Evolutionary conservation across 2,797 vertebrate genomes (phyloP), one percentile per base, ranked within the genome.

Genomic region (Pogoniulus pusillus): DNA sequence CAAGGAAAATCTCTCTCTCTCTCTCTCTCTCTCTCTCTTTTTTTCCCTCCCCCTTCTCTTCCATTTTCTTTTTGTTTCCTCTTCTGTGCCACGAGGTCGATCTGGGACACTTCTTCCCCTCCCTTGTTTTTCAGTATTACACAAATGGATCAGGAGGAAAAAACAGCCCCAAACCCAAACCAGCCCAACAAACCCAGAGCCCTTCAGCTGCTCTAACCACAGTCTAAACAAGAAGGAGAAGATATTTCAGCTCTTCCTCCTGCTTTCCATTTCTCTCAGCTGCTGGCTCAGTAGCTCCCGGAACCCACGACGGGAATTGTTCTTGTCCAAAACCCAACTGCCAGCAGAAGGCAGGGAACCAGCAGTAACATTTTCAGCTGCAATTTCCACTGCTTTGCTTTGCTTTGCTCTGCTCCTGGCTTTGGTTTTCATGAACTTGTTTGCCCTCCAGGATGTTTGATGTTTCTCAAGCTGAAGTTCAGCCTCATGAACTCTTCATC

Each of bases 81-180:
- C 63, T 95, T 94, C 18, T 92, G 87, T 96, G 95, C 73, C 60
- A 18, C 23, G 53, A 94, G 91, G 92, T 94, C 74, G 4, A 45
- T 49, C 73, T 85, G 82, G 92, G 92, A 95, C 89, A 95, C 86
- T 89, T 92, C 60, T 26, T 89, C 54, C 76, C 53, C 85, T 92
- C 71, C 76, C 66, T 85, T 69, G 55, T 93, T 91, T 90, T 89
- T 94, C 76, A 89, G 87, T 83, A 69, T 95, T 95, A 89, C 89
- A 89, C 87, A 94, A 96, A 53, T 87, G 86, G 90, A 95, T 93
- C 89, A 94, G 94, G 94, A 94, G 87, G 87, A 94, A 91, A 69
- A 49, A 23, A 49, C 6, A 37, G 12, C 20, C 12, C 10, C 45
- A 47, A 49, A 12, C 12, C 10, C 45, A 47, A 49, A 12, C 23